Base-by-base conservation (phyloP, 2,113 vertebrate genomes). In the Syngnathoides biaculeatus region DNA sequence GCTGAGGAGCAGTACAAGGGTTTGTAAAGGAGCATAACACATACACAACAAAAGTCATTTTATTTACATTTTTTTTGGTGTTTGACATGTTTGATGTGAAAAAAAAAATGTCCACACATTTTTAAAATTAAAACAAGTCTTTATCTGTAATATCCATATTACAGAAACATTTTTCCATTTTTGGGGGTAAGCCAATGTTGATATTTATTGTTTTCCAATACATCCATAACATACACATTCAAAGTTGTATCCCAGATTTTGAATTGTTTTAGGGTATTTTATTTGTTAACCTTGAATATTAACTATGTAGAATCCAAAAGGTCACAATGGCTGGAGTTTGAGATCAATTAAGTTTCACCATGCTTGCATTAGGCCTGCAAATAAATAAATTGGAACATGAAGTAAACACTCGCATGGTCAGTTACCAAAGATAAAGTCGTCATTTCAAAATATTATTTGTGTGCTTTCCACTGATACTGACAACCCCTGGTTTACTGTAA, bases 241-340 rank as follows among this genome's bases (percentile, higher is more conserved):
- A 40, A 61, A 40, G 58, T 40, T 40, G n/a, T 14, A 22, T 42
- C 19, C 35, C 39, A 17, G 6, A 1, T 52, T n/a, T 10, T n/a
- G 2, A 50, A 14, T 10, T 43, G 17, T 20, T 20, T 38, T 39
- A 38, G 1, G 30, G 1, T 59, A 1, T 38, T 17, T 3, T 42
- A 43, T 62, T 77, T 70, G 55, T 47, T 56, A n/a, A n/a, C n/a
- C 24, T 24, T 56, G 58, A 12, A 38, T 38, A 58, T 19, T 12
- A 20, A 58, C 10, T 57, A 1, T 20, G n/a, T n/a, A 1, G 19
- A n/a, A 50, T 50, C 48, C 2, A 20, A 50, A 50, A 50, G 19
- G 48, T n/a, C 48, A n/a, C n/a, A n/a, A 52, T 52, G 20, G 22
- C 2, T 52, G 3, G n/a, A 52, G 8, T 52, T 8, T n/a, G n/a